phyloP scores from a whole-genome alignment of 1,140 invertebrate species.

The Chionoecetes opilio region DNA sequence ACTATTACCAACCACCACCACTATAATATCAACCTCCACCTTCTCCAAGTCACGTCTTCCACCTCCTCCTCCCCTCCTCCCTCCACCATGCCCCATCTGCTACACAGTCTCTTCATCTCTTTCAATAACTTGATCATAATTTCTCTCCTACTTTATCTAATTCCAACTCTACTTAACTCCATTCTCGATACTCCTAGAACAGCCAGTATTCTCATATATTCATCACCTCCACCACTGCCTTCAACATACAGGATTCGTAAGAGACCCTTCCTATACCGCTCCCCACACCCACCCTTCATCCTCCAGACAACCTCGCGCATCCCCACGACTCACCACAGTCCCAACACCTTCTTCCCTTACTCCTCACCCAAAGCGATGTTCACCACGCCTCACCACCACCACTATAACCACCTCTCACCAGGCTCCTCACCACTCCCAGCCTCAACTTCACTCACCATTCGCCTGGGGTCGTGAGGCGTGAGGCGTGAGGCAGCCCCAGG shows the following conservation, averaged over 20 bases:
- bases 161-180: background rate
- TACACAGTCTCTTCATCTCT: background rate
- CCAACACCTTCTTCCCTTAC: background rate
- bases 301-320: background rate
- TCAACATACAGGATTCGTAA: background rate
- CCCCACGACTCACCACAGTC: background rate
- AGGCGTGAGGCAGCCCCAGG: background rate
- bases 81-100: background rate
- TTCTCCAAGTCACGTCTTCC: background rate
- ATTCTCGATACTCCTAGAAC: background rate
- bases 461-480: background rate
- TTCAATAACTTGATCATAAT: background rate
- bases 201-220: background rate
- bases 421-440: background rate
- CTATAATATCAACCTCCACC: background rate
- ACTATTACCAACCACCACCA: constrained; percentile 13
- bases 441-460: background rate
- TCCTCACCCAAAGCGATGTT: background rate
- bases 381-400: background rate
- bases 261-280: background rate
- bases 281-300: background rate
- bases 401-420: background rate
- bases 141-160: background rate
- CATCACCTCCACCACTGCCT: background rate
- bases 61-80: background rate